phyloP scores from a whole-genome alignment of 2,797 vertebrate species.

The Pseudocheirus occidentalis region DNA sequence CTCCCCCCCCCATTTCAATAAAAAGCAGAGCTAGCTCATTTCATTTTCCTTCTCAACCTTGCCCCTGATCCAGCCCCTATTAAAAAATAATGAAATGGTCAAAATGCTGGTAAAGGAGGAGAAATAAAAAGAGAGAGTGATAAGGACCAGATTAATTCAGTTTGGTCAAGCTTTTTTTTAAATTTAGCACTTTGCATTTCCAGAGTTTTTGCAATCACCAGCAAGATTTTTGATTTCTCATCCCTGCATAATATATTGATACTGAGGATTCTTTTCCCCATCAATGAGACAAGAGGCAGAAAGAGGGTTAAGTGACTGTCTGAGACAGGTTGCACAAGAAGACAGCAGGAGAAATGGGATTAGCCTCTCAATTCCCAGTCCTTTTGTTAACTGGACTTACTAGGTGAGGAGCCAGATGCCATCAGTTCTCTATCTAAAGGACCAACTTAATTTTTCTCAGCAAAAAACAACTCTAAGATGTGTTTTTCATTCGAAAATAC shows the following conservation, averaged over 20 bases:
- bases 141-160: background rate
- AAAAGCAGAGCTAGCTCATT: background rate
- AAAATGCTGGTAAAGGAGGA: background rate
- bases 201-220: background rate
- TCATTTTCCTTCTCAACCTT: background rate
- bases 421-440: background rate
- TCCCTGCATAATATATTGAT: background rate
- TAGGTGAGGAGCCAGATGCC: background rate
- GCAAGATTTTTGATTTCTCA: background rate
- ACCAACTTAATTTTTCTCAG: constrained; percentile 12
- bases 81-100: background rate
- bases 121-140: background rate
- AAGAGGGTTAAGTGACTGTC: background rate
- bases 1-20: background rate
- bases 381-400: background rate
- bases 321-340: background rate
- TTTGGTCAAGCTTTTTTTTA: background rate
- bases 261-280: background rate
- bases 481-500: constrained; percentile 46
- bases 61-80: background rate
- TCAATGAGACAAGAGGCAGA: background rate
- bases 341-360: background rate
- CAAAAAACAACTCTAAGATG: constrained; percentile 58
- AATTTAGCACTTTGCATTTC: constrained; percentile 10
- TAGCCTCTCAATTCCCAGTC: background rate